phyloP scores from a whole-genome alignment of 2,888 invertebrate species.

The Xylota sylvarum region DNA sequence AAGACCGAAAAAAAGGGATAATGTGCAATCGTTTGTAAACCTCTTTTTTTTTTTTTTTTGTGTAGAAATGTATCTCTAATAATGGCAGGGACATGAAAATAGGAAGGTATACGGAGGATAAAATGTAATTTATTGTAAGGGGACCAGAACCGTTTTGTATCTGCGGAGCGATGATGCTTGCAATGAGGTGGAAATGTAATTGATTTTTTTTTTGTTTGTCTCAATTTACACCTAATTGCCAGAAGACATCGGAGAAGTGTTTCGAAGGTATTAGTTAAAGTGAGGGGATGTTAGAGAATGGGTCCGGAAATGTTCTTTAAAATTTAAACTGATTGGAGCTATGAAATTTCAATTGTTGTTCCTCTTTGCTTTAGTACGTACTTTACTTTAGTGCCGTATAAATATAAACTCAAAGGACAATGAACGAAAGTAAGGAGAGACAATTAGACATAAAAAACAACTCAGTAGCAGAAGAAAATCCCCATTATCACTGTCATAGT shows the following conservation, averaged over 20 bases:
- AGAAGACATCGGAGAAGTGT: not conserved
- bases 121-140: constrained; percentile 38
- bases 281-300: not conserved
- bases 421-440: too few relatives aligned
- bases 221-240: constrained; percentile 41
- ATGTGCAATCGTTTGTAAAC: constrained; percentile 33
- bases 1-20: constrained; percentile 23
- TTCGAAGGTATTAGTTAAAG: not conserved
- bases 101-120: constrained; percentile 22
- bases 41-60: constrained; percentile 15
- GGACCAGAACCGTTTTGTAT: constrained; percentile 20
- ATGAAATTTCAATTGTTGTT: not conserved
- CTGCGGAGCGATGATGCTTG: constrained; percentile 20
- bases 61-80: constrained; percentile 35
- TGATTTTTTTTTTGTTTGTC: constrained; percentile 13
- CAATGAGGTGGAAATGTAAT: constrained; percentile 39
- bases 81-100: constrained; percentile 24
- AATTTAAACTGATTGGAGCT: not conserved
- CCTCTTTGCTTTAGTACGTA: too few relatives aligned
- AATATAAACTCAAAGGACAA: too few relatives aligned
- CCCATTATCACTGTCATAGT: too few relatives aligned
- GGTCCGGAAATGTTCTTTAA: not conserved
- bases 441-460: too few relatives aligned
- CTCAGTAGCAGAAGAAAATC: too few relatives aligned
- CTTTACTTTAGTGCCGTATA: too few relatives aligned